A percentile compares a stretch with the other conserved stretches of the same genome.
These are phyloP conservation scores for Platyrinchus mystaceus DNA, from an alignment of 2,797 vertebrate genomes.

Conservation along the genomic window DNA sequence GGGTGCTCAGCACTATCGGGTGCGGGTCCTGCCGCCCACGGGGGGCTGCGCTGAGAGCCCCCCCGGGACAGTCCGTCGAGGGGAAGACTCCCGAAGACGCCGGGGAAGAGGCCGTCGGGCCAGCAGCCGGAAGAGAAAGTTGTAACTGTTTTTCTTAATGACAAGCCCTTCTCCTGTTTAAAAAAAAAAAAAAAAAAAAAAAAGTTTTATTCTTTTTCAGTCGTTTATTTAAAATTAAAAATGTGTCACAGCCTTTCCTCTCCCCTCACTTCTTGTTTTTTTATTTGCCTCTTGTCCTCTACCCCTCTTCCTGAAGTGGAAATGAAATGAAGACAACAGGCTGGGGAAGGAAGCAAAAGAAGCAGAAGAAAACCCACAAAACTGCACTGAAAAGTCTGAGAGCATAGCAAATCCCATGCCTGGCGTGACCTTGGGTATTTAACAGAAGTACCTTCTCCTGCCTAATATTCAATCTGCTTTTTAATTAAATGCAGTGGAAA, in stretches of 20 bases:
- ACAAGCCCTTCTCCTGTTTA: not conserved
- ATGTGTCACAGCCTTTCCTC: not conserved
- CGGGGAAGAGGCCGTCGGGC: not conserved
- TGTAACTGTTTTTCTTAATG: not conserved
- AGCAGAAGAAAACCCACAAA: slow-evolving; percentile 47
- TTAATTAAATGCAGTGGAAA: not conserved
- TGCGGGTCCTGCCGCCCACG: not conserved
- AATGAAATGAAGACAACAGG: slow-evolving; percentile 32
- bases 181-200: not conserved
- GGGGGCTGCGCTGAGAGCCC: not conserved
- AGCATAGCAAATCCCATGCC: rapidly evolving
- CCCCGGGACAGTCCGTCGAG: not conserved
- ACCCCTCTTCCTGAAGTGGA: slow-evolving; percentile 11
- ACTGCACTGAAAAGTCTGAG: not conserved
- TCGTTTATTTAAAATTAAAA: not conserved
- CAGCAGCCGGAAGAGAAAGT: not conserved
- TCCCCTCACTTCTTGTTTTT: rapidly evolving
- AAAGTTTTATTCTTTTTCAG: not conserved
- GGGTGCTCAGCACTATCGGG: not conserved
- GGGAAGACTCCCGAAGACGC: not conserved
- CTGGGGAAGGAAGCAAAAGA: slow-evolving; percentile 29
- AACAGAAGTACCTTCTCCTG: not conserved
- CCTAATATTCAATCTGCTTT: not conserved
- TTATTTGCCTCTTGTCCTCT: not conserved
- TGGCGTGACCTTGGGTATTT: not conserved